Evolutionary conservation across 1,140 invertebrate species (phyloP).

Genomic region (Solen grandis): DNA sequence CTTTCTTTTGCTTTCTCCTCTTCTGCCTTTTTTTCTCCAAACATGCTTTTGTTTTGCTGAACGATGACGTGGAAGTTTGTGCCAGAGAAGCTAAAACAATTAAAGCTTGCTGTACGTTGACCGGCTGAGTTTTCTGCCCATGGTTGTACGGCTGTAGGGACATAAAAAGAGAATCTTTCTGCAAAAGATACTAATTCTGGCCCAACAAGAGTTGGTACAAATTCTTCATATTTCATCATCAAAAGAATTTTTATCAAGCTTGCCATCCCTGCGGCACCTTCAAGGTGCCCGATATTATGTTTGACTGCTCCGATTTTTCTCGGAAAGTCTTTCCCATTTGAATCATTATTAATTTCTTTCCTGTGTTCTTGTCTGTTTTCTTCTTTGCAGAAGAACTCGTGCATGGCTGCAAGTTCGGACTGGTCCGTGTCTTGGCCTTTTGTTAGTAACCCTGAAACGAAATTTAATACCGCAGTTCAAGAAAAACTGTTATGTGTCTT

Average conservation of each 20-base stretch:
- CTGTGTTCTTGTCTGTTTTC: too few species aligned
- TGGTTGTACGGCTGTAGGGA: conserved; percentile 54
- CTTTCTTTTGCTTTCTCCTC: neutral
- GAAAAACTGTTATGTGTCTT: too few species aligned
- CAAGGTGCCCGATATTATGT: conserved; percentile 82
- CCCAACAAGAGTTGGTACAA: conserved; percentile 69
- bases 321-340: too few species aligned
- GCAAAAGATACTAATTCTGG: too few species aligned
- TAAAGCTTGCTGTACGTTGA: conserved; percentile 61
- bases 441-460: too few species aligned
- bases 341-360: too few species aligned
- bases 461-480: too few species aligned
- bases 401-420: too few species aligned
- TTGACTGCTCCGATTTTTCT: conserved; percentile 75
- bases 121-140: conserved; percentile 75
- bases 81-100: conserved; percentile 74
- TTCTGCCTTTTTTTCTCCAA: conserved; percentile 70
- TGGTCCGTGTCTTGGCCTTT: too few species aligned
- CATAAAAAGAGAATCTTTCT: too few species aligned
- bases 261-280: conserved; percentile 94
- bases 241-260: conserved; percentile 88
- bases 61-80: conserved; percentile 69
- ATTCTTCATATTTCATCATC: conserved; percentile 71
- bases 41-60: conserved; percentile 31
- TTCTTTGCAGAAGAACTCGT: too few species aligned